These are phyloP conservation scores for Drosophila recens DNA, from an alignment of 2,888 invertebrate species.

Conservation along the genomic window DNA sequence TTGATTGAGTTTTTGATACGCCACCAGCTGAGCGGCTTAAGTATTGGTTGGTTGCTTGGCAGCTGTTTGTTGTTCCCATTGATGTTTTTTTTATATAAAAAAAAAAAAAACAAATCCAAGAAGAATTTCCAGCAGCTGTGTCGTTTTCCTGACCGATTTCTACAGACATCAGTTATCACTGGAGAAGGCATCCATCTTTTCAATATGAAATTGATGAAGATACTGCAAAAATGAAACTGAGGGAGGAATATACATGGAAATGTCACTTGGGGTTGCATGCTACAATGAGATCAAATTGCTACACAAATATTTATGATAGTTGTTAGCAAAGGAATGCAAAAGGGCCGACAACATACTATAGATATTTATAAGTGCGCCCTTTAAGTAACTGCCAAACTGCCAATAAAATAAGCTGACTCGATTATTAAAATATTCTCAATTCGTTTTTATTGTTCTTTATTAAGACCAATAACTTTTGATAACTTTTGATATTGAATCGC, in stretches of 20 bases:
- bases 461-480: slow-evolving; percentile 13
- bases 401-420: slow-evolving; percentile 30
- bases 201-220: slow-evolving; percentile 48
- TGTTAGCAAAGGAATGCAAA: neutral
- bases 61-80: slow-evolving; percentile 53
- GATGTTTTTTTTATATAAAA: slow-evolving; percentile 36
- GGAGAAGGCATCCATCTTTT: slow-evolving; percentile 23
- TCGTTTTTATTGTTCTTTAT: slow-evolving; percentile 37
- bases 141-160: slow-evolving; percentile 8
- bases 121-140: slow-evolving; percentile 43
- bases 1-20: slow-evolving; percentile 53
- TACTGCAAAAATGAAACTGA: slow-evolving; percentile 21
- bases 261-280: slow-evolving; percentile 34
- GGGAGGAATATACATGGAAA: slow-evolving; percentile 33
- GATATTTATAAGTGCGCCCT: neutral
- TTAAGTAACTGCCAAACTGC: slow-evolving; percentile 20
- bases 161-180: slow-evolving; percentile 24
- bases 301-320: slow-evolving; percentile 67
- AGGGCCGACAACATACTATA: neutral
- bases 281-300: slow-evolving; percentile 59
- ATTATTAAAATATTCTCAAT: slow-evolving; percentile 49
- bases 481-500: slow-evolving; percentile 8
- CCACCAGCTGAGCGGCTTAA: slow-evolving; percentile 62
- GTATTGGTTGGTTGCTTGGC: slow-evolving; percentile 33
- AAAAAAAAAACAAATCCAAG: slow-evolving; percentile 12